phyloP scores from a whole-genome alignment of 2,113 vertebrate genomes.

The Aphelocoma coerulescens region DNA sequence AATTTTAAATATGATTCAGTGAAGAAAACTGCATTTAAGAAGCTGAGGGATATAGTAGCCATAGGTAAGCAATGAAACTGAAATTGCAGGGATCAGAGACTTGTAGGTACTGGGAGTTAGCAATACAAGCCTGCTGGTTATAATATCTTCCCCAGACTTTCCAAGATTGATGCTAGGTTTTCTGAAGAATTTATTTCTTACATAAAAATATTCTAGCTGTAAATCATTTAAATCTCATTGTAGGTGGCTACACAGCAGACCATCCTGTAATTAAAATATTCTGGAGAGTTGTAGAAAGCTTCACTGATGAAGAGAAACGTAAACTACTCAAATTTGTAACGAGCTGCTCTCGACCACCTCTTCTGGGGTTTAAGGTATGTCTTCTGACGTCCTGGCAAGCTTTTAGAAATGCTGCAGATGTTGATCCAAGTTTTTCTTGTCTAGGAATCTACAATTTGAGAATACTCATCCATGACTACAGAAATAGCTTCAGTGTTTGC shows the following conservation, averaged over 20 bases:
- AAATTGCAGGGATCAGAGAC: background rate
- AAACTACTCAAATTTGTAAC: slow-evolving; percentile 96
- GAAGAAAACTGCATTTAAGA: background rate
- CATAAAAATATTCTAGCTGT: background rate
- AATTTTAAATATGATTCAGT: background rate
- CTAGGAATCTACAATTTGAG: background rate
- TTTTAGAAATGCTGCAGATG: background rate
- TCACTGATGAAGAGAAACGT: slow-evolving; percentile 95
- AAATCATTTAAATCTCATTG: background rate
- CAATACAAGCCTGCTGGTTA: background rate
- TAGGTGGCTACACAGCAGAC: slow-evolving; percentile 93
- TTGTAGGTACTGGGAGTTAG: background rate
- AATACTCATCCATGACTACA: background rate
- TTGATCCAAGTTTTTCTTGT: background rate
- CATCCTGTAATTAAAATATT: slow-evolving; percentile 95
- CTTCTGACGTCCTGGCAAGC: background rate
- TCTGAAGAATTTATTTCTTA: background rate
- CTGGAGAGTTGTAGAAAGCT: slow-evolving; percentile 97
- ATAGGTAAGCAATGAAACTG: background rate
- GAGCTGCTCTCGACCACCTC: slow-evolving; percentile 94
- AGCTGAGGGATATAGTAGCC: background rate
- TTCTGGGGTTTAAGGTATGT: slow-evolving; percentile 94
- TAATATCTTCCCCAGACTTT: background rate
- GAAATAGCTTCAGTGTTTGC: background rate
- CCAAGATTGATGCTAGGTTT: background rate